These are phyloP conservation scores for Aurelia coerulea DNA, from an alignment of 30 jellyfish, hydroid and myxozoan genomes.

Conservation along the genomic window DNA sequence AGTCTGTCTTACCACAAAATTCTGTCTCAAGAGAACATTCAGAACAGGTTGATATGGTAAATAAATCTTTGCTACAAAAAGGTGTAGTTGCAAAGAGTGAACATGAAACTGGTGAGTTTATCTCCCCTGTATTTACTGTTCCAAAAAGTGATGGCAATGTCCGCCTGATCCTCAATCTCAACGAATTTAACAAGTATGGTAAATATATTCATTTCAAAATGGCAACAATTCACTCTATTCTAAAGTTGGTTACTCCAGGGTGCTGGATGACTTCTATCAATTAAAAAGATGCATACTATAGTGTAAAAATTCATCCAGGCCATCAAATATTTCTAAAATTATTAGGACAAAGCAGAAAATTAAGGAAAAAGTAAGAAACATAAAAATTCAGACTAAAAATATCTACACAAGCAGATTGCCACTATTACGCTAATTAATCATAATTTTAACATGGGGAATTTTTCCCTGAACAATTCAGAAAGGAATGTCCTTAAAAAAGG, in stretches of 20 bases:
- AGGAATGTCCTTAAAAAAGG: too few species aligned
- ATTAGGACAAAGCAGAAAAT: too few species aligned
- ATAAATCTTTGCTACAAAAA: background rate
- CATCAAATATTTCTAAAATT: constrained; percentile 11
- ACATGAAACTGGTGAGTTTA: constrained; percentile 14
- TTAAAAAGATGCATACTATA: constrained; percentile 15
- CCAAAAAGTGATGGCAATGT: constrained; percentile 55
- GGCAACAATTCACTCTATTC: background rate
- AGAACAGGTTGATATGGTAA: constrained; percentile 3
- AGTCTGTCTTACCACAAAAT: constrained; percentile 10
- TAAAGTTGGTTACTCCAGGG: constrained; percentile 1
- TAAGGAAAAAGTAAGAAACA: too few species aligned
- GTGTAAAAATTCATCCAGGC: constrained; percentile 14
- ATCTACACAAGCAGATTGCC: too few species aligned
- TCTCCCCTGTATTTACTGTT: constrained; percentile 12
- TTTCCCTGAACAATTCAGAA: too few species aligned
- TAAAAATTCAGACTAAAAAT: too few species aligned
- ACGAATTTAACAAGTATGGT: constrained; percentile 20
- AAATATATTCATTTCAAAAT: constrained; percentile 24
- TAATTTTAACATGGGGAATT: too few species aligned
- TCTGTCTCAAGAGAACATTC: constrained; percentile 25
- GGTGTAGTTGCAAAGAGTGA: background rate
- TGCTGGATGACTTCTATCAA: constrained; percentile 33
- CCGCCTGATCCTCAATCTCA: constrained; percentile 33
- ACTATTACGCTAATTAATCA: too few species aligned